These are phyloP conservation scores for Eristalinus sepulchralis DNA, from an alignment of 2,888 invertebrate species.

Conservation along the genomic window DNA sequence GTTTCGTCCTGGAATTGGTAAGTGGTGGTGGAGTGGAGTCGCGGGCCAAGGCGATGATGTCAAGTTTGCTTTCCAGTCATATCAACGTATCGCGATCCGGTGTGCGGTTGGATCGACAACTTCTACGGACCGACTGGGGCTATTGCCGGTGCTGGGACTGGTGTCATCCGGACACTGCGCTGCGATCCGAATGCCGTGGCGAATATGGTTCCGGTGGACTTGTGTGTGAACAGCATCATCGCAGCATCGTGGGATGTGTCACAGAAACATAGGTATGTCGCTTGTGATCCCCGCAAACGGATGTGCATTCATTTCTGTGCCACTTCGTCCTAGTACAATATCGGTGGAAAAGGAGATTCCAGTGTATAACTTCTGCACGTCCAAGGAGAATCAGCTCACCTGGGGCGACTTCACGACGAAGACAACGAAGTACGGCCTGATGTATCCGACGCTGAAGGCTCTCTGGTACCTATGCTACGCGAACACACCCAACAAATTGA, in stretches of 20 bases:
- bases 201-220: constrained; percentile 89
- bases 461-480: constrained; percentile 87
- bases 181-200: constrained; percentile 86
- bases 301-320: background rate
- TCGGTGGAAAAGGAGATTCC: constrained; percentile 82
- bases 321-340: constrained; percentile 71
- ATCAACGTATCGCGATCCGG: constrained; percentile 87
- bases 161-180: constrained; percentile 86
- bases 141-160: constrained; percentile 88
- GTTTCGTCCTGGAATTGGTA: constrained; percentile 92
- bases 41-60: too few species aligned
- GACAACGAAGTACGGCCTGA: constrained; percentile 83
- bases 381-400: constrained; percentile 89
- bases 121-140: constrained; percentile 93
- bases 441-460: constrained; percentile 84
- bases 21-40: constrained; percentile 66
- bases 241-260: constrained; percentile 88
- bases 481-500: constrained; percentile 82
- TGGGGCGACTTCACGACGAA: constrained; percentile 87
- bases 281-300: background rate
- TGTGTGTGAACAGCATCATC: constrained; percentile 91
- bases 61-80: constrained; percentile 82
- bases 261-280: constrained; percentile 78
- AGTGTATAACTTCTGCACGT: constrained; percentile 94
- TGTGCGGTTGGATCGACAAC: constrained; percentile 94